Base-by-base conservation (phyloP, 2,113 vertebrate species). In the Chrysemys picta region DNA sequence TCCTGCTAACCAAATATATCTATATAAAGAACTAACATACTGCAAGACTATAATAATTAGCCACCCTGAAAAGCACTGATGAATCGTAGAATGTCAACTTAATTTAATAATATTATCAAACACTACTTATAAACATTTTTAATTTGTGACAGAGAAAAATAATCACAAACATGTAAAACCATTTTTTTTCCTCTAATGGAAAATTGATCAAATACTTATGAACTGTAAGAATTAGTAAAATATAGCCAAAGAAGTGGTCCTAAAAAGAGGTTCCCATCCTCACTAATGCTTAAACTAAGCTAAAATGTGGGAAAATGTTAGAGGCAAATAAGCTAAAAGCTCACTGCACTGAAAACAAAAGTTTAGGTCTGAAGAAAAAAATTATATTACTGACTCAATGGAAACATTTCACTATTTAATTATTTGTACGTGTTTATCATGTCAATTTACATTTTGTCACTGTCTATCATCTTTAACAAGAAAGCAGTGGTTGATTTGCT, bases 361-460 rank as follows among this genome's bases (percentile, higher is more conserved):
- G 9, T 3, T 4, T 9, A 38, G 84, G 6, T 69, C 45, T 62
- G 53, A 57, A 69, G 35, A 69, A 87, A 97, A 93, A 89, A 90
- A 80, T 82, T 84, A 87, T 54, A 69, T 52, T 91, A 84, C 81
- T 94, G 82, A 94, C 78, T 89, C 69, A 88, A 0, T 5, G 62
- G 85, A 91, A 96, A 52, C 87, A 92, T 94, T 80, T 76, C 75
- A 16, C 16, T 31, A 79, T 5, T 89, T 82, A 85, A 91, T 88
- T 94, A 90, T 49, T 83, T 90, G 69, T 49, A 91, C 82, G 24
- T 38, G 82, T 79, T 92, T 94, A 87, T 87, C 52, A 54, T 53
- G 82, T 56, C 93, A 89, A 49, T 57, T 87, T 84, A 50, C 1
- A 87, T 69, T 83, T 95, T 94, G 84, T 86, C 82, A n/a, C 54